Evolutionary conservation across 2,113 vertebrate genomes (phyloP).

Genomic region (Irena cyanogastra): DNA sequence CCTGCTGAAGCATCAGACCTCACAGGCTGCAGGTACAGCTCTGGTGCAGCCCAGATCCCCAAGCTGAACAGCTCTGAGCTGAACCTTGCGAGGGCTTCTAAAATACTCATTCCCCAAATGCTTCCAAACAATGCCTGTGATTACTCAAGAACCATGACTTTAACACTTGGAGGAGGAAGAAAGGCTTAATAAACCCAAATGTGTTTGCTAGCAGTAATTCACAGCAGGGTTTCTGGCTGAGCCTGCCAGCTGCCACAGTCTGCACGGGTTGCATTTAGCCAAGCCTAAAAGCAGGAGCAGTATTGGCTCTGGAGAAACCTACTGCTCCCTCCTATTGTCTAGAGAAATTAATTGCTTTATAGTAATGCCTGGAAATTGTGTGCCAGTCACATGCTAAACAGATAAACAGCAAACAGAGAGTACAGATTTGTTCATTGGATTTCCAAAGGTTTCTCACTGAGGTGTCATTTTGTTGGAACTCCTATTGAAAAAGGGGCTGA

Average conservation of each 20-base stretch:
- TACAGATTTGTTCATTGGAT: not conserved
- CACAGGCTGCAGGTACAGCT: not conserved
- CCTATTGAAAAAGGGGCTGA: not conserved
- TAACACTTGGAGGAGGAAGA: slow-evolving; percentile 23
- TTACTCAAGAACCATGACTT: not conserved
- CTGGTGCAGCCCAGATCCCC: not conserved
- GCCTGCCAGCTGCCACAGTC: slow-evolving; percentile 13
- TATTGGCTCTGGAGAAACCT: not conserved
- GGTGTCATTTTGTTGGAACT: not conserved
- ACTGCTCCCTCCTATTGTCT: not conserved
- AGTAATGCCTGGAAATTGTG: not conserved
- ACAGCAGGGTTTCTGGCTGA: not conserved
- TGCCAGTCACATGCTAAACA: not conserved
- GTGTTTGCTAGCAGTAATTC: slow-evolving; percentile 45
- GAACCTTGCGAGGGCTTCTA: not conserved
- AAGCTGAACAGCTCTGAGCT: not conserved
- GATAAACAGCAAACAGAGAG: not conserved
- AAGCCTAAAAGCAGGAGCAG: not conserved
- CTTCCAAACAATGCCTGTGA: not conserved
- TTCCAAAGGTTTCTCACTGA: not conserved
- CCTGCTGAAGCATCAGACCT: not conserved
- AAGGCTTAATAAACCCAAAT: slow-evolving; percentile 28
- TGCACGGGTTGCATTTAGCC: not conserved
- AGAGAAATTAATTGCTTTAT: not conserved
- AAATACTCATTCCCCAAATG: not conserved